phyloP scores from a whole-genome alignment of 2,113 vertebrate genomes.

The Callipepla squamata region DNA sequence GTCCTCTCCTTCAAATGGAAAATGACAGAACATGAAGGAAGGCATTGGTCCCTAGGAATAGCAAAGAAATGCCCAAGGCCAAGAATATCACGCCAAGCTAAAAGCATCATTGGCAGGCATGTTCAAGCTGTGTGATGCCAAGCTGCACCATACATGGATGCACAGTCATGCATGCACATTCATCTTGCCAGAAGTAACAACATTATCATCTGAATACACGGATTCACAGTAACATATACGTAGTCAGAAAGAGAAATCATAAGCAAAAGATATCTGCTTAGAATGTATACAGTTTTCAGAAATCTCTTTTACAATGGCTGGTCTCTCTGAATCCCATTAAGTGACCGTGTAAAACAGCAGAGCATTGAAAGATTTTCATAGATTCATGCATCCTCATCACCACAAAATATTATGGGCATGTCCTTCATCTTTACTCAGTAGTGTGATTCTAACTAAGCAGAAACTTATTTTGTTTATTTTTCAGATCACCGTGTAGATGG shows the following conservation, averaged over 20 bases:
- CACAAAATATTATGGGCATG: background rate
- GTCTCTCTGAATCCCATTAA: constrained; percentile 23
- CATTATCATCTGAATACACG: background rate
- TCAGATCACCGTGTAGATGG: background rate
- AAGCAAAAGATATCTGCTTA: background rate
- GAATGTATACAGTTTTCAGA: background rate
- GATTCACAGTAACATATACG: background rate
- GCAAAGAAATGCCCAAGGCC: background rate
- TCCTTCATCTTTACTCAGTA: background rate
- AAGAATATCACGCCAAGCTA: background rate
- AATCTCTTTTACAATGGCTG: background rate
- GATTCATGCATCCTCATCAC: background rate
- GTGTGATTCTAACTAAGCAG: background rate
- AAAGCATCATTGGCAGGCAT: background rate
- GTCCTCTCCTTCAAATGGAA: background rate
- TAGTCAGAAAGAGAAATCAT: background rate
- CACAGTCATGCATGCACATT: fast-evolving
- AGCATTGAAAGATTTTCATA: background rate
- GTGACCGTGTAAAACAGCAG: constrained; percentile 17
- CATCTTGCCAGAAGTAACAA: background rate
- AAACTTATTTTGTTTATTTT: background rate
- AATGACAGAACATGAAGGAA: background rate
- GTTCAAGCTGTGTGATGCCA: background rate
- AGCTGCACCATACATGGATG: background rate
- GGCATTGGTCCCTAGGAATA: fast-evolving